Evolutionary conservation across 2,113 vertebrate species (phyloP).

Genomic region (Siphamia tubifer): DNA sequence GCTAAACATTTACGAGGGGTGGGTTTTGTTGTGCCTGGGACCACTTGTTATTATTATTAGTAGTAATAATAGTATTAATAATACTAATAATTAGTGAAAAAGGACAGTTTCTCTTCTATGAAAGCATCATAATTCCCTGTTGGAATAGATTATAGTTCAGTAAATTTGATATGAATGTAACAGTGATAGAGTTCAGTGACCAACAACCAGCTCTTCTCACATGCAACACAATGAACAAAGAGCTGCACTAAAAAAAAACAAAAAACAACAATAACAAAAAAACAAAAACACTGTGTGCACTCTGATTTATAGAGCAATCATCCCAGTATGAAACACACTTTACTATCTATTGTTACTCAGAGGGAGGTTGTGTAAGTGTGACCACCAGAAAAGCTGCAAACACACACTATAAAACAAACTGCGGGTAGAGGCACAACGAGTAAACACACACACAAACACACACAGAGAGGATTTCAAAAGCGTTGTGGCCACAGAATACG

Average conservation of each 20-base stretch:
- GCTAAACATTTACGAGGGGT: no score
- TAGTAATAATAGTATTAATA: no score
- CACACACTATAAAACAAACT: background rate
- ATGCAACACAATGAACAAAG: slow-evolving; percentile 67
- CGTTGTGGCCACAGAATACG: background rate
- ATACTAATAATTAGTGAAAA: no score
- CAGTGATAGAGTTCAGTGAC: background rate
- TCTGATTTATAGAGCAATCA: slow-evolving; percentile 75
- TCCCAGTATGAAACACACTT: slow-evolving; percentile 64
- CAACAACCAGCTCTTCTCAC: background rate
- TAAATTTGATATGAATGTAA: background rate
- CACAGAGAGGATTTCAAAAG: background rate
- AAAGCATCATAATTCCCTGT: no score
- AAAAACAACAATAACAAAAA: no score
- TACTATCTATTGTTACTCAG: slow-evolving; percentile 63
- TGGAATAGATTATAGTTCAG: no score
- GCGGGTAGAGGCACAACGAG: background rate
- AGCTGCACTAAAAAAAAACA: slow-evolving; percentile 40
- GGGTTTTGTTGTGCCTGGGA: no score
- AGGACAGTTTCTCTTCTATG: no score
- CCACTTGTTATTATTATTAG: no score
- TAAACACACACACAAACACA: background rate
- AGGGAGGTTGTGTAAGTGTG: slow-evolving; percentile 65
- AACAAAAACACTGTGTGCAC: slow-evolving; percentile 33
- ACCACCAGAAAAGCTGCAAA: slow-evolving; percentile 44